These are phyloP conservation scores for Thamnophis sirtalis DNA, from an alignment of 2,113 vertebrate genomes.

Conservation along the genomic window DNA sequence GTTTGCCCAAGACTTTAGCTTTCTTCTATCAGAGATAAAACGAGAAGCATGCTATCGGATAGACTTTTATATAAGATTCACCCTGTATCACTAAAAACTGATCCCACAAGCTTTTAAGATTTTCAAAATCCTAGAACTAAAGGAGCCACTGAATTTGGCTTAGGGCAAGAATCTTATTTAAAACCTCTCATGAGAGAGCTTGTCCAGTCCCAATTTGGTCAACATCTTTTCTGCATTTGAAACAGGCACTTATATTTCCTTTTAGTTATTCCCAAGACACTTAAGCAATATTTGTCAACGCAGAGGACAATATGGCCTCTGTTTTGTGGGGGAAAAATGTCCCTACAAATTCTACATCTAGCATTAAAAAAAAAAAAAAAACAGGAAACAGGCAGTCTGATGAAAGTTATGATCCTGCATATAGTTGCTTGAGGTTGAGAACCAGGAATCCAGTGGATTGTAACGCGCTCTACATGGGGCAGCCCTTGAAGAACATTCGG, in stretches of 20 bases:
- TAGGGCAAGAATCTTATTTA: background rate
- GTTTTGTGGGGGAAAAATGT: background rate
- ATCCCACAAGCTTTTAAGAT: background rate
- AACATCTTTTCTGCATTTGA: no score
- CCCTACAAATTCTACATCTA: no score
- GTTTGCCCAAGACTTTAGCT: conserved; percentile 32
- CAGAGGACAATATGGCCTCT: background rate
- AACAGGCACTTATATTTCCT: no score
- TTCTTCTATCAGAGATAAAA: conserved; percentile 56
- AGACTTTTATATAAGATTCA: background rate
- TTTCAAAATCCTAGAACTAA: background rate
- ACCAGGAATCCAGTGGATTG: no score
- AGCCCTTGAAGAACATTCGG: no score
- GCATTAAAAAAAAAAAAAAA: no score
- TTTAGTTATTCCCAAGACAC: no score
- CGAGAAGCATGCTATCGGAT: conserved; percentile 10
- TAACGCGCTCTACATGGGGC: no score
- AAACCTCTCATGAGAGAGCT: background rate
- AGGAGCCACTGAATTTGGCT: background rate
- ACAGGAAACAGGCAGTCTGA: no score
- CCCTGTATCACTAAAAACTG: background rate
- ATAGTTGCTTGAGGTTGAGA: no score
- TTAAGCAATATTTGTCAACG: background rate
- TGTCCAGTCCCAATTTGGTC: background rate
- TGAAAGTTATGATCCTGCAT: no score